Evolutionary conservation across 1,140 invertebrate genomes (phyloP).

Genomic region (Pissodes strobi): DNA sequence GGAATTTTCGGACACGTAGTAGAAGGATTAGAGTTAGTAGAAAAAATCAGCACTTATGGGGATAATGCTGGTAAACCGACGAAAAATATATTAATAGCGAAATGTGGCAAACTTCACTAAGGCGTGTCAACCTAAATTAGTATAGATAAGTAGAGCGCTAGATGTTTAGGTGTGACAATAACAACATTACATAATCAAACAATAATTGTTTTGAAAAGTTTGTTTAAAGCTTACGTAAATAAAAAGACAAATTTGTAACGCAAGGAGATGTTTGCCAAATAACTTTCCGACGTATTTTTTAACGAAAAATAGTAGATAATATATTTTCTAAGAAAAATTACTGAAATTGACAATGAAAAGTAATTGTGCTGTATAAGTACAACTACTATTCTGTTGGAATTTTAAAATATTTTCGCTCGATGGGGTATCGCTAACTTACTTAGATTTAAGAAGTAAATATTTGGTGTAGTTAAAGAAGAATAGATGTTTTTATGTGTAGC

Average conservation of each 20-base stretch:
- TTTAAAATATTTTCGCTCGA: conserved; percentile 8
- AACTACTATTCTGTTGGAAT: neutral
- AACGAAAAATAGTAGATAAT: neutral
- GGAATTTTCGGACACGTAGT: conserved; percentile 83
- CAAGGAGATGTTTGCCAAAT: conserved; percentile 5
- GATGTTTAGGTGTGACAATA: conserved; percentile 29
- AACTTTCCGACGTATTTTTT: neutral
- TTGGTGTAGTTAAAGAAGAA: conserved; percentile 29
- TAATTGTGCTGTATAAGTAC: neutral
- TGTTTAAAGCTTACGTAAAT: neutral
- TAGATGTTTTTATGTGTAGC: conserved; percentile 50
- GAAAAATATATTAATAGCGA: conserved; percentile 73
- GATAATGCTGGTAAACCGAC: conserved; percentile 78
- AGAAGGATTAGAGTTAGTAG: conserved; percentile 78
- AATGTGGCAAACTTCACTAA: conserved; percentile 73
- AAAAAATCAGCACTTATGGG: conserved; percentile 77
- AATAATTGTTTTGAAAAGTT: neutral
- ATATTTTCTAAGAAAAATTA: neutral
- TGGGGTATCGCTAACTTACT: conserved; percentile 17
- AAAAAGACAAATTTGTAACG: neutral
- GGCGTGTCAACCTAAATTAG: conserved; percentile 4
- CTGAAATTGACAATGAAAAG: neutral
- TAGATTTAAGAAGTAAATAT: conserved; percentile 34
- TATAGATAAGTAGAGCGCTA: conserved; percentile 12
- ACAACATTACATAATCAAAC: conserved; percentile 26